Conservation (phyloP, 2,113 vertebrate genomes). For the Chloebia gouldiae region DNA sequence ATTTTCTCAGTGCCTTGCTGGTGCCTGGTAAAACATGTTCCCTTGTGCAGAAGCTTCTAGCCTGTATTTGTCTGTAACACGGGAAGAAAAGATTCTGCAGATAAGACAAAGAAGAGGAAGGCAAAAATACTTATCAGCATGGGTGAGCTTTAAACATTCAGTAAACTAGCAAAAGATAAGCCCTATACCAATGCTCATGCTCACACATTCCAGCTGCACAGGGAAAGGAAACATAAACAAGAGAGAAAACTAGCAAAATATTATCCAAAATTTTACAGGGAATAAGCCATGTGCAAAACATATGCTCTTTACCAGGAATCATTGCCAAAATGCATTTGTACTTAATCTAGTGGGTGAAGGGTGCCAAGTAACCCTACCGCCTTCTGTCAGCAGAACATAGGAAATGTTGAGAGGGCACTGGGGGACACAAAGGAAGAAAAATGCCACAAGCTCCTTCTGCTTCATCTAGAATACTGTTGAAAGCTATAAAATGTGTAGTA, state of each 20-base stretch:
- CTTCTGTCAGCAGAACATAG: background rate
- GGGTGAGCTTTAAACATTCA: background rate
- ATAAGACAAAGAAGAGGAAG: background rate
- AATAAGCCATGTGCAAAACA: background rate
- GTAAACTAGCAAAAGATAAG: background rate
- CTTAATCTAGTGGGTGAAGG: background rate
- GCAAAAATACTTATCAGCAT: background rate
- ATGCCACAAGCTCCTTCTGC: background rate
- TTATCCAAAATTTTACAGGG: background rate
- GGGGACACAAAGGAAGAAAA: background rate
- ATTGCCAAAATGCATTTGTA: slow-evolving; percentile 14
- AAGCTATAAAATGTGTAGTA: background rate
- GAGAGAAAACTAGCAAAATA: background rate
- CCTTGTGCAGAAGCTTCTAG: background rate
- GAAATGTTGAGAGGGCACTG: background rate
- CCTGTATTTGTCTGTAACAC: background rate
- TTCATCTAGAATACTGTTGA: background rate
- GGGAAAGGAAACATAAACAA: background rate
- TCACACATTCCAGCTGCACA: background rate
- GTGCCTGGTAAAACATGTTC: background rate
- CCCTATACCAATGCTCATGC: background rate
- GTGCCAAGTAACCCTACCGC: slow-evolving; percentile 23
- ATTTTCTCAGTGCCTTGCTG: background rate
- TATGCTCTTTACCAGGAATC: background rate
- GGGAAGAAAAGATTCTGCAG: background rate